Conservation (phyloP, 1,140 invertebrate genomes). For the Melanaphis sacchari region DNA sequence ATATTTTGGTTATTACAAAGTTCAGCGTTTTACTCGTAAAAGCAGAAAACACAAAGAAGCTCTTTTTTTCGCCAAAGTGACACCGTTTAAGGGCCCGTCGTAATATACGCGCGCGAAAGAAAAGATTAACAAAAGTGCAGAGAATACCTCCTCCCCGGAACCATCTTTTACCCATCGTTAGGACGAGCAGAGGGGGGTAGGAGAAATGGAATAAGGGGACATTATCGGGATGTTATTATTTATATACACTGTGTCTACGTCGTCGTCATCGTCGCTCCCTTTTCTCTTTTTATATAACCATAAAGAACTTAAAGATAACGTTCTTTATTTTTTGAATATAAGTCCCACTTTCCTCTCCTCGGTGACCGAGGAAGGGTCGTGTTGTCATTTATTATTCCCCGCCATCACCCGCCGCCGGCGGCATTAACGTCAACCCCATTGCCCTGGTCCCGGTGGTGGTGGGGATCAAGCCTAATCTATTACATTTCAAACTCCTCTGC, state of each 20-base stretch:
- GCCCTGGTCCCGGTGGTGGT: conserved; percentile 3
- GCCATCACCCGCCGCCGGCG: conserved; percentile 24
- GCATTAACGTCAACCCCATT: conserved; percentile 55
- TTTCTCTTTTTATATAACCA: conserved; percentile 57
- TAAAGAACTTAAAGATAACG: conserved; percentile 58
- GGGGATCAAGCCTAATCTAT: conserved; percentile 55
- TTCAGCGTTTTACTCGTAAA: conserved; percentile 57
- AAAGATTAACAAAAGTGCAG: conserved; percentile 53
- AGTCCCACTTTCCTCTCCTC: background rate
- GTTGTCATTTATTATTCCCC: conserved; percentile 56
- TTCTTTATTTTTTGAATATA: conserved; percentile 52
- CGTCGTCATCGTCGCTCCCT: conserved; percentile 39
- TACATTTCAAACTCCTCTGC: conserved; percentile 29
- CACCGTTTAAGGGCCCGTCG: conserved; percentile 55
- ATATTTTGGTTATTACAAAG: conserved; percentile 54
- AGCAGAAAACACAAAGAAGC: conserved; percentile 39
- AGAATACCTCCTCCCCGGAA: background rate
- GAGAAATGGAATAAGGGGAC: conserved; percentile 18
- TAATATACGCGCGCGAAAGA: conserved; percentile 54
- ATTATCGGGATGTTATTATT: conserved; percentile 58
- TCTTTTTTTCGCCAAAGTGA: conserved; percentile 49
- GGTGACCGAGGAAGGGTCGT: conserved; percentile 41
- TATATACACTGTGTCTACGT: conserved; percentile 52
- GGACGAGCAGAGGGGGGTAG: background rate
- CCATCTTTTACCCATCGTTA: background rate